Evolutionary conservation across 64 coral and sea anemone species (phyloP), one percentile per base, ranked within the genome.

Genomic region (Porites lutea): DNA sequence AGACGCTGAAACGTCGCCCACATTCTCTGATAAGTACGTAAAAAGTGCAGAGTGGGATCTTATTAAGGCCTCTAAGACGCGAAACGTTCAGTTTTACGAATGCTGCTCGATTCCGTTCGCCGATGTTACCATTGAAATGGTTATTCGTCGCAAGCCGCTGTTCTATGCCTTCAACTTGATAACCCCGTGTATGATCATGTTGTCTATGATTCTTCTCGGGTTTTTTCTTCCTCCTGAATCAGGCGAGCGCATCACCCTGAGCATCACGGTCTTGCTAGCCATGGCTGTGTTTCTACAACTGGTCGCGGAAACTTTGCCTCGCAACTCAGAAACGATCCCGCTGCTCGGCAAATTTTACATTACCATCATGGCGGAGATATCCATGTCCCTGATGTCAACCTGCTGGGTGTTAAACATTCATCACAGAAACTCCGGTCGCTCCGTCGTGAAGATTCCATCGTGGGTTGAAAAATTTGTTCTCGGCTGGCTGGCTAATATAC

Each of bases 331-430:
- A 47, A 88, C 74, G 12, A 95, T 89, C n/a, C 94, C 94, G 4
- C 66, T 95, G 7, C 89, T 95, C 55, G 94, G 94, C 0, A 92
- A 86, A 53, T 95, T 95, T 72, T 95, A 95, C 74, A 92, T 95
- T 55, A 95, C 89, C 10, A 95, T 95, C 64, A 95, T 95, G 94
- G 63, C 75, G n/a, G 94, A 95, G 57, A 86, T 95, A 48, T 90
- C 94, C 37, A 44, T 87, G 37, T 95, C 94, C 0, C 55, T 95
- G 22, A 92, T 95, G 58, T 90, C 83, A 1, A 95, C 94, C 4
- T 95, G 94, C n/a, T 95, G 89, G 72, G 89, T 95, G 9, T 71
- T 95, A 52, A 95, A 95, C 48, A 91, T 92, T 59, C 89, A 95
- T 69, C 94, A 95, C 52, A 75, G 82, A 68, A 91, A 95, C 59